phyloP scores from a whole-genome alignment of 1,140 invertebrate species.

The Drosophila arawakana region DNA sequence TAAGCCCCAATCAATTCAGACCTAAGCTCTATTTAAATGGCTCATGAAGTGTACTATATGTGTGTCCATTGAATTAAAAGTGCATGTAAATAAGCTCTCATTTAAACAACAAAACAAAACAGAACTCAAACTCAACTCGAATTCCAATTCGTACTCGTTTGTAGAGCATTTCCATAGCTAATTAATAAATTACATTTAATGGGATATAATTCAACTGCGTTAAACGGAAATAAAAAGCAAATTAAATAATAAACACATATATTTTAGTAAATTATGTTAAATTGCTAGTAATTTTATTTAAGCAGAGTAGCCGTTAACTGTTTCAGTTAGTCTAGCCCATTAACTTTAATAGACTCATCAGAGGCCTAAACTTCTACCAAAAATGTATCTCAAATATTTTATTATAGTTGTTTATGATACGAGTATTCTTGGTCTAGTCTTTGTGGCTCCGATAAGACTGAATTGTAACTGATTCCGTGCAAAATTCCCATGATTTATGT shows the following conservation, averaged over 20 bases:
- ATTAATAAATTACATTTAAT: conserved; percentile 42
- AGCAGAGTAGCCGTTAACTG: background rate
- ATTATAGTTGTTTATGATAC: conserved; percentile 15
- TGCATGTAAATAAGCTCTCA: conserved; percentile 31
- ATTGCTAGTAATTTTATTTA: conserved; percentile 4
- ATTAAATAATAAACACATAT: conserved; percentile 7
- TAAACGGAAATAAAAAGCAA: conserved; percentile 24
- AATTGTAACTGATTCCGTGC: conserved; percentile 32
- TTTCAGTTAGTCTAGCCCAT: background rate
- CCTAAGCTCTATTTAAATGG: conserved; percentile 28
- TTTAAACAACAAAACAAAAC: background rate
- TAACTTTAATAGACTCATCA: background rate
- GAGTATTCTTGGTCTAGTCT: conserved; percentile 6
- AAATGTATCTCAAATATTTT: too few relatives aligned
- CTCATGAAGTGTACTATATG: background rate
- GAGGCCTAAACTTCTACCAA: background rate
- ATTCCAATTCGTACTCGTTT: conserved; percentile 7
- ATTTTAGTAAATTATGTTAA: conserved; percentile 12
- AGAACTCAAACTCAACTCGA: background rate
- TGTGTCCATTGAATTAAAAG: conserved; percentile 12
- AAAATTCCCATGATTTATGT: conserved; percentile 47
- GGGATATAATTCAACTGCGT: conserved; percentile 11
- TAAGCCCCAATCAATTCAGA: conserved; percentile 13
- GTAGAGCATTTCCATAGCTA: conserved; percentile 18
- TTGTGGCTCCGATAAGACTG: conserved; percentile 22